Percentiles rank a stretch among this genome's conserved stretches.
These are phyloP conservation scores for Enteromius mattozi DNA, from an alignment of 2,797 vertebrate genomes.

Conservation along the genomic window DNA sequence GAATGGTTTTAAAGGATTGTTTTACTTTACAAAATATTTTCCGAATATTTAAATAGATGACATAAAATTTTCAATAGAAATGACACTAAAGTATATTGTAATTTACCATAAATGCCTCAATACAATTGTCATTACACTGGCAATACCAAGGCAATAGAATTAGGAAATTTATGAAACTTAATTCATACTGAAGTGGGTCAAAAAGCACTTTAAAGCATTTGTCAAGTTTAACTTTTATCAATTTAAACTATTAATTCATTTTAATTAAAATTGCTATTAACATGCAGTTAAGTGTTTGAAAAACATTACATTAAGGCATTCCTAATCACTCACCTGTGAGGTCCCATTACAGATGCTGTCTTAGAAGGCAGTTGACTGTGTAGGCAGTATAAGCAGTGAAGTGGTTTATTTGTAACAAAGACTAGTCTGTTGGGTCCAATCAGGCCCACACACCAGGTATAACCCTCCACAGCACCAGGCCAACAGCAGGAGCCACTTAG, in stretches of 20 bases:
- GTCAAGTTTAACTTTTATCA: not conserved
- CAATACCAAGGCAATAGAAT: too few relatives aligned
- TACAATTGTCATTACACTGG: not conserved
- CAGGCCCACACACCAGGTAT: constrained; percentile 35
- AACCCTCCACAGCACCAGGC: constrained; percentile 40
- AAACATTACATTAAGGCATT: not conserved
- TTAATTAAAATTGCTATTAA: not conserved
- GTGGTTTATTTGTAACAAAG: not conserved
- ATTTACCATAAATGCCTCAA: not conserved
- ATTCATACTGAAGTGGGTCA: not conserved
- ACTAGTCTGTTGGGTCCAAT: not conserved
- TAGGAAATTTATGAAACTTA: not conserved
- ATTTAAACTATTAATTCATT: not conserved
- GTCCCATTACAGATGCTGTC: not conserved
- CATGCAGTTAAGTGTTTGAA: not conserved
- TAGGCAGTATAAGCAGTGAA: not conserved
- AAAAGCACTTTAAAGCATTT: not conserved
- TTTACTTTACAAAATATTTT: too few relatives aligned
- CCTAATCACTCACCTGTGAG: not conserved
- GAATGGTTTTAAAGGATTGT: too few relatives aligned
- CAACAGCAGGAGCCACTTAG: constrained; percentile 55
- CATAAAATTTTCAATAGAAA: too few relatives aligned
- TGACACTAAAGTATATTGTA: too few relatives aligned
- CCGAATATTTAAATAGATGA: too few relatives aligned
- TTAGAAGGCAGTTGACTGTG: not conserved